Evolutionary conservation across 2,888 invertebrate genomes (phyloP).

Genomic region (Oegoconia quadripuncta): DNA sequence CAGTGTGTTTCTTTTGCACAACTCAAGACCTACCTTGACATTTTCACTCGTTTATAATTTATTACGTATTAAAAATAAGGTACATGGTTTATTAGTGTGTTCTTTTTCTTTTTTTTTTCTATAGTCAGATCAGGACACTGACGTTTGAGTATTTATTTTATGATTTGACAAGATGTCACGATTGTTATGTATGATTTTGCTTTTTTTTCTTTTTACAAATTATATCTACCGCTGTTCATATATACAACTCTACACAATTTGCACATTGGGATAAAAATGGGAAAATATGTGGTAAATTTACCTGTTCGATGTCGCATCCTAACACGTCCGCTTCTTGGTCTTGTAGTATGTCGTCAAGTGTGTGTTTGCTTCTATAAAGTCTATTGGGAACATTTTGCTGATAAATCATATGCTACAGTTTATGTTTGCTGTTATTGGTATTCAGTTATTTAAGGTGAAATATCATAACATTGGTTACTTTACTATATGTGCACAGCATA

Average conservation of each 20-base stretch:
- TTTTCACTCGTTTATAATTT: slow-evolving; percentile 56
- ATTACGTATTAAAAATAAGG: slow-evolving; percentile 49
- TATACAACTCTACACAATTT: slow-evolving; percentile 32
- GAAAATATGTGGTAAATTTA: slow-evolving; percentile 47
- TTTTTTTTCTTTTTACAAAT: slow-evolving; percentile 38
- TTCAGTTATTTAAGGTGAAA: slow-evolving; percentile 98
- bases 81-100: slow-evolving; percentile 51
- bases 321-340: slow-evolving; percentile 29
- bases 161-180: too few relatives aligned
- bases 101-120: slow-evolving; percentile 40
- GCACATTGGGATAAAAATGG: slow-evolving; percentile 52
- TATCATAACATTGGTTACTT: slow-evolving; percentile 23
- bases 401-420: slow-evolving; percentile 99
- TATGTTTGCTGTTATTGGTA: slow-evolving; percentile 99
- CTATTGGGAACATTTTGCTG: slow-evolving; percentile 99
- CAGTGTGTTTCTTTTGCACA: slow-evolving; percentile 66
- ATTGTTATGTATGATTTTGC: slow-evolving; percentile 42
- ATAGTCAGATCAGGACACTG: slow-evolving; percentile 64
- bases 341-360: slow-evolving; percentile 99
- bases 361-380: slow-evolving; percentile 98
- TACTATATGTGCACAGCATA: too few relatives aligned
- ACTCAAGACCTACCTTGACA: slow-evolving; percentile 72
- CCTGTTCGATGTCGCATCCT: slow-evolving; percentile 33
- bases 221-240: slow-evolving; percentile 36
- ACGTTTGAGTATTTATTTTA: slow-evolving; percentile 39